phyloP scores from a whole-genome alignment of 2,113 vertebrate species.

The Panthera tigris region DNA sequence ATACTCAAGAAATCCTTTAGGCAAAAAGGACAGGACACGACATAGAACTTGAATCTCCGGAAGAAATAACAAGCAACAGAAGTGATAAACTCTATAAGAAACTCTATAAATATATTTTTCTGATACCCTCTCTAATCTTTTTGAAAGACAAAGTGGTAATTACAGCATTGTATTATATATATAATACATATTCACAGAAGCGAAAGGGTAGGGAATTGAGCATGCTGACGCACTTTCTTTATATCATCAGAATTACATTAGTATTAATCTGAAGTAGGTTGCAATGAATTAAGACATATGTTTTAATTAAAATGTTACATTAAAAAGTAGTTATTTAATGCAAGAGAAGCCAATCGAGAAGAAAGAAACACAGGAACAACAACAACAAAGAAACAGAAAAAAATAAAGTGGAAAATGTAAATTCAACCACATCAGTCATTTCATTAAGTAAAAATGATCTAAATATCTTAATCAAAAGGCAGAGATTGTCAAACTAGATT shows the following conservation, averaged over 20 bases:
- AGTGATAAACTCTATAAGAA: neutral
- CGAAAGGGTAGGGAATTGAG: neutral
- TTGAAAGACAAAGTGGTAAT: neutral
- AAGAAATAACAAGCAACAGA: neutral
- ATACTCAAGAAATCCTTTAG: neutral
- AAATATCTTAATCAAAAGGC: neutral
- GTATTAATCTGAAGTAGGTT: neutral
- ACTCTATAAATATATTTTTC: neutral
- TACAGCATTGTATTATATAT: neutral
- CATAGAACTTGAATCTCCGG: neutral
- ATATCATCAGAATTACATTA: neutral
- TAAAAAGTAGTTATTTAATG: neutral
- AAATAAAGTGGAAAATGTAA: neutral
- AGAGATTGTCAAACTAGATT: neutral
- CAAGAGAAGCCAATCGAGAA: neutral
- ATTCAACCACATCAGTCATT: neutral
- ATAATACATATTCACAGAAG: neutral
- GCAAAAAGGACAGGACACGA: neutral
- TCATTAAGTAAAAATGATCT: neutral
- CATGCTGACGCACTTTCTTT: neutral
- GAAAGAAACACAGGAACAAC: neutral
- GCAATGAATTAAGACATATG: neutral
- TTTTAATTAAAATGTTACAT: neutral
- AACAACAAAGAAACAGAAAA: neutral
- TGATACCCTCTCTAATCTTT: neutral